Percentiles rank a stretch among this genome's conserved stretches.
These are phyloP conservation scores for Antheraea assamensis DNA, from an alignment of 2,888 invertebrate genomes.

Conservation along the genomic window DNA sequence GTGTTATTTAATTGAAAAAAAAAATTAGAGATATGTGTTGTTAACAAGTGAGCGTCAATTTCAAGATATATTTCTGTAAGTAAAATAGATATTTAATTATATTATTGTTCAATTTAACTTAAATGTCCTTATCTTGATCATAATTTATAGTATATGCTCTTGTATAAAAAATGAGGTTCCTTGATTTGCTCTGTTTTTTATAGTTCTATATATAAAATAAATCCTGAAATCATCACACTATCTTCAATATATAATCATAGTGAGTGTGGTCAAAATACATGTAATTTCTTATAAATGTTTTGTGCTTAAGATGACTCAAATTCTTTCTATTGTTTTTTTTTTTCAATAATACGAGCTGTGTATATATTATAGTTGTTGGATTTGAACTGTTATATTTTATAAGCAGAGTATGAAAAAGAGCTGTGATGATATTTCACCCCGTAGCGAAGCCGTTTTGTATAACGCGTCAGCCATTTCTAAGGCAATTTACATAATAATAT, in stretches of 20 bases:
- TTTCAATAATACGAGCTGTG: neutral
- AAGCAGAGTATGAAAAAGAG: too few species aligned
- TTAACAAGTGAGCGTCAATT: conserved; percentile 13
- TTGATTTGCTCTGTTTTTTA: neutral
- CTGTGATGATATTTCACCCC: too few species aligned
- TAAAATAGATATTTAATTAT: conserved; percentile 35
- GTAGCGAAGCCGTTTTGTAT: neutral
- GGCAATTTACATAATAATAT: neutral
- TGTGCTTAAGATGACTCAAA: neutral
- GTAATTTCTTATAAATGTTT: neutral
- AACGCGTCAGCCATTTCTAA: neutral
- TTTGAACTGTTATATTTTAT: too few species aligned
- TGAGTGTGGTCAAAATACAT: neutral
- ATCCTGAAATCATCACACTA: too few species aligned
- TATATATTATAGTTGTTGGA: neutral
- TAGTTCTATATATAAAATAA: too few species aligned
- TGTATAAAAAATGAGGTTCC: neutral
- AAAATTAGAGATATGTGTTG: conserved; percentile 23
- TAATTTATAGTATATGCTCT: neutral
- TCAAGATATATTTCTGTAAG: neutral
- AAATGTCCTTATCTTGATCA: neutral
- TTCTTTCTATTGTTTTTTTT: neutral
- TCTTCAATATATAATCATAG: neutral
- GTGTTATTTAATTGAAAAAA: conserved; percentile 40
- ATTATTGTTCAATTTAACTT: neutral